Conservation (phyloP, 92 coral and sea anemone genomes). For the Metridium senile region DNA sequence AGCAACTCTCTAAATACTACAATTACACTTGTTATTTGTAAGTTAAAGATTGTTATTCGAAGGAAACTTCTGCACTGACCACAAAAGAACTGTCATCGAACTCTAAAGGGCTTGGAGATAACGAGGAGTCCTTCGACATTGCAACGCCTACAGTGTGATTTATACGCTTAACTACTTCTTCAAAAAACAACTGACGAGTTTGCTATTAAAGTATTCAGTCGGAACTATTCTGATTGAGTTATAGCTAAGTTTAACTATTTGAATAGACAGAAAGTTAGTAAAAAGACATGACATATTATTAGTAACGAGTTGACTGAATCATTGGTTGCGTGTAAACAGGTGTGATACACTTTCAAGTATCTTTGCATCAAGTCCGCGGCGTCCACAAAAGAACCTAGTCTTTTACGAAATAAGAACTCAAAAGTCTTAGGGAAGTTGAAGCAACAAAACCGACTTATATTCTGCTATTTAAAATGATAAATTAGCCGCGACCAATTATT, state of each 20-base stretch:
- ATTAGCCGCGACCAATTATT: neutral
- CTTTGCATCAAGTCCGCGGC: too few species aligned
- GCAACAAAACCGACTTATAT: neutral
- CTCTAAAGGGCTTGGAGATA: neutral
- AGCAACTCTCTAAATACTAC: neutral
- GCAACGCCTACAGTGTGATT: neutral
- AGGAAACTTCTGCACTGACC: neutral
- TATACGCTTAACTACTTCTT: neutral
- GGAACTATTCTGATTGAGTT: neutral
- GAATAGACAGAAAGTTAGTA: neutral
- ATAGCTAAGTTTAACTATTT: neutral
- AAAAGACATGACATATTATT: neutral
- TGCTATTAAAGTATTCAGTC: neutral
- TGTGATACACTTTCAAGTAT: too few species aligned
- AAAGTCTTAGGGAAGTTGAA: too few species aligned
- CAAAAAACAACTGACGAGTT: neutral
- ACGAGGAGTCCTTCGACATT: neutral
- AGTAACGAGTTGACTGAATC: too few species aligned
- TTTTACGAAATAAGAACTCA: too few species aligned
- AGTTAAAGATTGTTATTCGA: neutral
- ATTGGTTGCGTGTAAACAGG: too few species aligned
- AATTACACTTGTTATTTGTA: slow-evolving; percentile 1
- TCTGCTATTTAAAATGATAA: neutral
- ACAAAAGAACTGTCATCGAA: slow-evolving; percentile 15
- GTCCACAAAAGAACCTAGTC: too few species aligned